A percentile compares a stretch with the other conserved stretches of the same genome.
phyloP scores from a whole-genome alignment of 1,140 invertebrate species.

The Paralvinella palmiformis region DNA sequence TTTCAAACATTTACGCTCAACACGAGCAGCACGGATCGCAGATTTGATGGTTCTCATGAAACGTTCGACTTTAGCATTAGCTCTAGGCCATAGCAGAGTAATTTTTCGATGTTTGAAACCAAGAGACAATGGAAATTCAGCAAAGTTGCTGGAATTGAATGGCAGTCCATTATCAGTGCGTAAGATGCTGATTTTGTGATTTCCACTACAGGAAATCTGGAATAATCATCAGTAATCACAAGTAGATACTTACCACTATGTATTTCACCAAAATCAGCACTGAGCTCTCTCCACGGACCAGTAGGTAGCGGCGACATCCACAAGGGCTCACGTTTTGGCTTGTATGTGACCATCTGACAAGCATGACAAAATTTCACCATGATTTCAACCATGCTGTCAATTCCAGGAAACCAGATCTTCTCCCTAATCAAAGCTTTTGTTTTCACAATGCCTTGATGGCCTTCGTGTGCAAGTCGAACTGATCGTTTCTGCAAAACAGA shows the following conservation, averaged over 20 bases:
- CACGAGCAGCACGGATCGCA: too few relatives aligned
- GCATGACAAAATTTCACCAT: neutral
- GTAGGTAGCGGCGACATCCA: neutral
- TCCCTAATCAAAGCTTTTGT: neutral
- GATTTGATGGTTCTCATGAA: too few relatives aligned
- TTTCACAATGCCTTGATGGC: neutral
- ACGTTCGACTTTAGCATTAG: too few relatives aligned
- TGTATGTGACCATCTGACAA: neutral
- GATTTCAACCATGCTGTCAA: neutral
- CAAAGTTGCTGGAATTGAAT: too few relatives aligned
- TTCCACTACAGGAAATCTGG: conserved; percentile 2
- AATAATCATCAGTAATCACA: conserved; percentile 1
- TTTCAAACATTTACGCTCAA: too few relatives aligned
- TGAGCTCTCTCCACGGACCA: neutral
- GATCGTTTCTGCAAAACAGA: neutral
- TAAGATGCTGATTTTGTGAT: too few relatives aligned
- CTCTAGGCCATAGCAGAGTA: too few relatives aligned
- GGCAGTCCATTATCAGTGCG: too few relatives aligned
- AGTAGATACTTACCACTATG: neutral
- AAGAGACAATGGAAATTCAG: too few relatives aligned
- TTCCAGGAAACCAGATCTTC: conserved; percentile 4
- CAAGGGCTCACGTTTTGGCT: neutral
- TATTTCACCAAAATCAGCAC: conserved; percentile 2
- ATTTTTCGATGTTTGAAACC: too few relatives aligned
- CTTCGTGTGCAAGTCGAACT: neutral